Conservation (phyloP, 2,888 invertebrate species). For the Parnassius smintheus region DNA sequence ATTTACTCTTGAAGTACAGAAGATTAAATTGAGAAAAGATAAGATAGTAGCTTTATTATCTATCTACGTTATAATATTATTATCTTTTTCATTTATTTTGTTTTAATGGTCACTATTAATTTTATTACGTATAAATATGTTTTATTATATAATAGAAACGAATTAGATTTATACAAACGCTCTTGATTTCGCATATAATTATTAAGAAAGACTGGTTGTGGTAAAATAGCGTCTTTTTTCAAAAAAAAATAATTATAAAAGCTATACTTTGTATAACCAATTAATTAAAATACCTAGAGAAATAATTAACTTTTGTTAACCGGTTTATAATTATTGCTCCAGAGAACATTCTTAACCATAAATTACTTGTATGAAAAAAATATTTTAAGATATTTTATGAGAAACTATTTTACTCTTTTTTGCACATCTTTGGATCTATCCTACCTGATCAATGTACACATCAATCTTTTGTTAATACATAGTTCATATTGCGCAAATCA, state of each 20-base stretch:
- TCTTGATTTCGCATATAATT: too few species aligned
- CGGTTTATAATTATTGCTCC: slow-evolving; percentile 2
- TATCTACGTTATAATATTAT: neutral
- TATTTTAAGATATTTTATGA: neutral
- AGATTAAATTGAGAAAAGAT: slow-evolving; percentile 1
- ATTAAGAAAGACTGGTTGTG: too few species aligned
- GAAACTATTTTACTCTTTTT: neutral
- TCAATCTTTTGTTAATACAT: slow-evolving; percentile 13
- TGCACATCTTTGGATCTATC: neutral
- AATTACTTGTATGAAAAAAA: neutral
- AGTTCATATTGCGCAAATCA: slow-evolving; percentile 21
- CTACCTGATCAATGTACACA: slow-evolving; percentile 3
- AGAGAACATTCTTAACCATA: neutral
- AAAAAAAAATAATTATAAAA: slow-evolving; percentile 1
- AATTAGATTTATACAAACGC: too few species aligned
- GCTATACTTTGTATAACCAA: slow-evolving; percentile 7
- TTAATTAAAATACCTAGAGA: slow-evolving; percentile 14
- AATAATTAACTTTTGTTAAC: slow-evolving; percentile 11
- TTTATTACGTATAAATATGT: neutral
- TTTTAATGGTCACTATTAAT: slow-evolving; percentile 4
- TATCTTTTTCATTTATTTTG: neutral
- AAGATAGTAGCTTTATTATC: neutral
- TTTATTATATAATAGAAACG: too few species aligned
- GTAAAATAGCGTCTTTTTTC: too few species aligned
- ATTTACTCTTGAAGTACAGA: neutral